A percentile compares a stretch with the other conserved stretches of the same genome.
These are phyloP conservation scores for Tenebrosternarchus preto DNA, from an alignment of 2,113 vertebrate species.

Conservation along the genomic window DNA sequence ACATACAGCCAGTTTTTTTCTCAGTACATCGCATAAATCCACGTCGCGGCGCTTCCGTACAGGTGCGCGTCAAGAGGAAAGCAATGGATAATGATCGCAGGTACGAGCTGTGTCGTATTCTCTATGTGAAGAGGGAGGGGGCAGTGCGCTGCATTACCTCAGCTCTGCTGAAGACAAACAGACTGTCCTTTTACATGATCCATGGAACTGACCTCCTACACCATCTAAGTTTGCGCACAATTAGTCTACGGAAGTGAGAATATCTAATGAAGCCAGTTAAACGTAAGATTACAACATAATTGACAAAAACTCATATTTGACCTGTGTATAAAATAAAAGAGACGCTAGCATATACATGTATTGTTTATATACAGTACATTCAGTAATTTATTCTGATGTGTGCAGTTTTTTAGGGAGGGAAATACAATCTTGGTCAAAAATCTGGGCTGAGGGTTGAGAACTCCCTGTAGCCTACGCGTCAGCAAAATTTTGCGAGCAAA, in stretches of 20 bases:
- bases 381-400: conserved; percentile 40
- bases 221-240: neutral
- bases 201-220: conserved; percentile 46
- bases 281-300: too few species aligned
- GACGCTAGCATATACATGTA: neutral
- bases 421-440: conserved; percentile 1
- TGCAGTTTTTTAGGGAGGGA: conserved; percentile 40
- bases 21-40: conserved; percentile 34
- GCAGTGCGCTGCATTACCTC: conserved; percentile 47
- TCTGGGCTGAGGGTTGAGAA: conserved; percentile 36
- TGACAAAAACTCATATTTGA: too few species aligned
- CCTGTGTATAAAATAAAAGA: neutral
- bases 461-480: conserved; percentile 24
- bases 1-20: neutral
- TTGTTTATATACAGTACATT: conserved; percentile 13
- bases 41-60: conserved; percentile 14
- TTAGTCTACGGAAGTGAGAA: neutral
- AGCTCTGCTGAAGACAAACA: conserved; percentile 34
- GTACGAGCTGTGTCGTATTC: conserved; percentile 26
- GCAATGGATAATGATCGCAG: conserved; percentile 47
- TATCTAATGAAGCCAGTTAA: neutral
- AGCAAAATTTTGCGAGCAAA: conserved; percentile 43
- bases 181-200: conserved; percentile 49
- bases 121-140: conserved; percentile 51
- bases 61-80: conserved; percentile 41